phyloP scores from a whole-genome alignment of 2,888 invertebrate species.

The Morpho deidamia region DNA sequence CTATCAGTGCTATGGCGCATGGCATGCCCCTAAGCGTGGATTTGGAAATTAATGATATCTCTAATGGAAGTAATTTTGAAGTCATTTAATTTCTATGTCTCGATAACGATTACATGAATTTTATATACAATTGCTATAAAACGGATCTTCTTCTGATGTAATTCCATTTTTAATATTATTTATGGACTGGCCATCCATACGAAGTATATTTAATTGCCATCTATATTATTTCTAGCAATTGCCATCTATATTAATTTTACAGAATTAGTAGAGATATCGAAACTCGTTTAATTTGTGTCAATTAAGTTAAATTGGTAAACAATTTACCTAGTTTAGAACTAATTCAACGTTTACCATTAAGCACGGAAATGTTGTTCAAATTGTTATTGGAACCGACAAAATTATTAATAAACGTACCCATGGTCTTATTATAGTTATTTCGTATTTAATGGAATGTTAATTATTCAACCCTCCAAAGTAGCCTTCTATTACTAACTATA shows the following conservation, averaged over 20 bases:
- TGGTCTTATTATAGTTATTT: too few relatives aligned
- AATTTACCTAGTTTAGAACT: constrained; percentile 17
- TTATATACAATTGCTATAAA: constrained; percentile 66
- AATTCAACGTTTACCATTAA: constrained; percentile 8
- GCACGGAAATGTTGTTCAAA: background rate
- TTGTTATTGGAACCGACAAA: background rate
- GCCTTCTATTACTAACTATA: too few relatives aligned
- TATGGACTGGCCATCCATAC: constrained; percentile 13
- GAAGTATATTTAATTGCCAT: constrained; percentile 9
- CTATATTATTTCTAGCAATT: constrained; percentile 8
- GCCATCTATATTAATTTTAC: constrained; percentile 19
- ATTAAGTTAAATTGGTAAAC: constrained; percentile 26
- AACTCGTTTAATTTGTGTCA: constrained; percentile 18
- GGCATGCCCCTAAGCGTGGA: constrained; percentile 60
- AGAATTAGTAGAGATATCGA: constrained; percentile 18
- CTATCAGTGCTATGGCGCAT: constrained; percentile 36
- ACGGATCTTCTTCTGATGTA: constrained; percentile 39
- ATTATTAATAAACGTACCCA: too few relatives aligned
- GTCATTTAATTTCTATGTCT: constrained; percentile 56
- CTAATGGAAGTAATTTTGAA: constrained; percentile 67
- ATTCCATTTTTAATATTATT: constrained; percentile 11
- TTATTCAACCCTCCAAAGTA: too few relatives aligned
- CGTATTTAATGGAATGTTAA: too few relatives aligned
- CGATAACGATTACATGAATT: constrained; percentile 60
- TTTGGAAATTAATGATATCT: constrained; percentile 69